phyloP scores from a whole-genome alignment of 2,888 invertebrate species.

The Melangyna quadrimaculata region DNA sequence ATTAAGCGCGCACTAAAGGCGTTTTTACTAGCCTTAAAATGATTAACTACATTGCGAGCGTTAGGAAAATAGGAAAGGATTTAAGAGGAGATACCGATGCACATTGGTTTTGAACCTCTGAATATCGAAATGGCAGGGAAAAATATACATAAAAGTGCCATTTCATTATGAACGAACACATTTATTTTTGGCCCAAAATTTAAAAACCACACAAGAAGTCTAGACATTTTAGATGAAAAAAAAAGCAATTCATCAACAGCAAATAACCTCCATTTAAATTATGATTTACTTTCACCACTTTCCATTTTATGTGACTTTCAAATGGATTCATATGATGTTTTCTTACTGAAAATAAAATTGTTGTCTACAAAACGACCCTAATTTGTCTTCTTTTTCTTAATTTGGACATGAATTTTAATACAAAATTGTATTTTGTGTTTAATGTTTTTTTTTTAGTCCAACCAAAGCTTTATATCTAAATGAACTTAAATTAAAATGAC shows the following conservation, averaged over 20 bases:
- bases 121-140: no score
- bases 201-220: not conserved
- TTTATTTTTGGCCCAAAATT: not conserved
- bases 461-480: constrained; percentile 5
- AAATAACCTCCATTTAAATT: not conserved
- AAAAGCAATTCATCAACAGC: not conserved
- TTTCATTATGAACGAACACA: no score
- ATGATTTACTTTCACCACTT: not conserved
- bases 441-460: not conserved
- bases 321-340: not conserved
- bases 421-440: not conserved
- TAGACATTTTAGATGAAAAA: not conserved
- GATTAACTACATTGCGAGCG: no score
- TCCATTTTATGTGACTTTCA: not conserved
- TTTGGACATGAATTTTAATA: not conserved
- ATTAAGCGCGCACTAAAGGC: no score
- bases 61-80: no score
- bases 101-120: no score
- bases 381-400: not conserved
- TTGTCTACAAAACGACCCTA: not conserved
- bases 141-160: no score
- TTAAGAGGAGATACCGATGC: no score
- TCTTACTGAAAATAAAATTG: not conserved
- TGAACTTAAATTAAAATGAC: constrained; percentile 35
- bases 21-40: no score